A percentile compares a stretch with the other conserved stretches of the same genome.
Evolutionary conservation across 2,888 invertebrate genomes (phyloP).

Genomic region (Aporophyla lueneburgensis): DNA sequence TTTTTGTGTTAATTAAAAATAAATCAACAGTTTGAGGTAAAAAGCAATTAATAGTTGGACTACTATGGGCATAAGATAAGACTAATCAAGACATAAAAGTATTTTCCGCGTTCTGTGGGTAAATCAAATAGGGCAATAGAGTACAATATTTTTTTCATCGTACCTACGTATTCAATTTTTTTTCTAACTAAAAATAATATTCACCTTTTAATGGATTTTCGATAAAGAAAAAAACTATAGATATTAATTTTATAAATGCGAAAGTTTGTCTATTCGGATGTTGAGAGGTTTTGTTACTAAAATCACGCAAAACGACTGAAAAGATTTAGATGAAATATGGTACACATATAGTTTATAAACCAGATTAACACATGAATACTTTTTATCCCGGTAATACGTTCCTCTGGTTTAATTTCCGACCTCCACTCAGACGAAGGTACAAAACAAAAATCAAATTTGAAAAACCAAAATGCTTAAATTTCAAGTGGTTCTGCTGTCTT

Average conservation of each 20-base stretch:
- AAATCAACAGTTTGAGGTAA: constrained; percentile 24
- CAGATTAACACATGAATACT: too few species aligned
- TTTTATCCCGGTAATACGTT: too few species aligned
- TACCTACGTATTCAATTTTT: not conserved
- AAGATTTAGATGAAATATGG: too few species aligned
- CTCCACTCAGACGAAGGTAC: not conserved
- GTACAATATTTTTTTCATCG: not conserved
- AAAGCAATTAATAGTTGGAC: constrained; percentile 21
- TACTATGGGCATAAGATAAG: constrained; percentile 21
- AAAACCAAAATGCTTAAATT: constrained; percentile 18
- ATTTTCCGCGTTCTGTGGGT: constrained; percentile 13
- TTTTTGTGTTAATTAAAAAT: constrained; percentile 18
- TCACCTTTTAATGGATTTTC: too few species aligned
- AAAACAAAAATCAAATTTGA: not conserved
- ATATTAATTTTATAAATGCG: too few species aligned
- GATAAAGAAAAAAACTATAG: not conserved
- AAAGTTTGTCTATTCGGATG: too few species aligned
- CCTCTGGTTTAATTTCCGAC: too few species aligned
- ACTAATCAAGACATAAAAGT: not conserved
- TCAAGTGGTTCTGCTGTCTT: constrained; percentile 39
- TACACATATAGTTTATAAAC: too few species aligned
- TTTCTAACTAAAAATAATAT: too few species aligned
- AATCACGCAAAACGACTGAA: too few species aligned
- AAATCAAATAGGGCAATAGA: not conserved
- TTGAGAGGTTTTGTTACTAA: too few species aligned